Evolutionary conservation across 2,888 invertebrate genomes (phyloP), one percentile per base, ranked within the genome.

Genomic region (Conistra vaccinii): DNA sequence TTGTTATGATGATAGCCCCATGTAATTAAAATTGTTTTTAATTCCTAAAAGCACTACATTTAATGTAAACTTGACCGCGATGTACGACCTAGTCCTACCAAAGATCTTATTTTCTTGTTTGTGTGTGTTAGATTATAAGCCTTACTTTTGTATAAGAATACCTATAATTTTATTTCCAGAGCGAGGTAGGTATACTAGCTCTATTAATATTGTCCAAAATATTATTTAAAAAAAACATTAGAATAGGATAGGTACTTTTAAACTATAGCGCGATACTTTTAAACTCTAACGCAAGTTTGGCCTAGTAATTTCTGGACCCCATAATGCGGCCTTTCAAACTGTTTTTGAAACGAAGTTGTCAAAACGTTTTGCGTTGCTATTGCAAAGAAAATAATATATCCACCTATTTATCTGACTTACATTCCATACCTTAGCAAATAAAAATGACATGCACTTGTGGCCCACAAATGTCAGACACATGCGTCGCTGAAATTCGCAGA

Each of bases 281-380:
- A 23, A 48, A 23, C 20, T 65, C 10, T 48, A 58, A 71, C 60
- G 83, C 65, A 45, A n/a, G 35, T 58, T 78, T 62, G 83, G 81
- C 73, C 83, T 78, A 81, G 39, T 32, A 35, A 69, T 66, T 58
- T 69, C 14, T 69, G 12, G 51, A 77, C 80, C 70, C 58, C 72
- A 66, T 66, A 69, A 45, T 61, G 82, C 70, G 77, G 72, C 72
- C 73, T 69, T 78, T 76, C 10, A n/a, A 55, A 58, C 32, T 53
- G 32, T 67, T 48, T 42, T 70, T 62, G 14, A 70, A 55, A 55
- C 45, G 9, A 55, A 45, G 29, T 45, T 76, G 2, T 45, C 23
- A 29, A 61, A 61, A 61, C 3, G 3, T 45, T 45, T 45, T n/a
- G 42, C 20, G 6, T 35, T 35, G 20, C 35, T 45, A 60, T 45